phyloP scores from a whole-genome alignment of 2,113 vertebrate genomes.

The Poeciliopsis occidentalis region DNA sequence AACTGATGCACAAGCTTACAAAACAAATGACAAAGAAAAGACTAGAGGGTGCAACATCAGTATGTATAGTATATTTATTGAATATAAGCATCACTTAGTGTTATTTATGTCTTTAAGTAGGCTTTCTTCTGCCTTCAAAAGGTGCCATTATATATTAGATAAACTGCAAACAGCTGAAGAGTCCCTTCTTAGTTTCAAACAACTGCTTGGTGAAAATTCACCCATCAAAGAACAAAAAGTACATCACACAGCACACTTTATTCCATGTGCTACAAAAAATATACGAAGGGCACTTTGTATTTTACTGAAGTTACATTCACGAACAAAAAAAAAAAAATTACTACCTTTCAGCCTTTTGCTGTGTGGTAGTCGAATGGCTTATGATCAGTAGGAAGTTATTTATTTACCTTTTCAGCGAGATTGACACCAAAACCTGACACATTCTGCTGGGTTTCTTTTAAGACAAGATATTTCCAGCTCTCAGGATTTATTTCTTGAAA shows the following conservation, averaged over 20 bases:
- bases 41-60: neutral
- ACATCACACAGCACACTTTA: conserved; percentile 33
- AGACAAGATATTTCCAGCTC: conserved; percentile 12
- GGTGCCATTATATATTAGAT: neutral
- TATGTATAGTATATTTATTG: neutral
- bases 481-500: no score
- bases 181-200: neutral
- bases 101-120: neutral
- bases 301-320: conserved; percentile 23
- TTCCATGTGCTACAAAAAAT: conserved; percentile 8
- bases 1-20: neutral
- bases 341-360: neutral
- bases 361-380: conserved; percentile 2
- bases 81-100: neutral
- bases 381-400: conserved; percentile 25
- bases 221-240: conserved; percentile 25
- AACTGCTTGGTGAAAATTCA: neutral
- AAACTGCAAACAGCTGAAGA: neutral
- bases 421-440: conserved; percentile 26
- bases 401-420: conserved; percentile 9
- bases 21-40: no score
- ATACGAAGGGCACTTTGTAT: conserved; percentile 41
- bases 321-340: neutral
- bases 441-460: neutral
- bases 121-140: neutral